Conservation (phyloP, 2,113 vertebrate genomes). For the Zosterops lateralis region DNA sequence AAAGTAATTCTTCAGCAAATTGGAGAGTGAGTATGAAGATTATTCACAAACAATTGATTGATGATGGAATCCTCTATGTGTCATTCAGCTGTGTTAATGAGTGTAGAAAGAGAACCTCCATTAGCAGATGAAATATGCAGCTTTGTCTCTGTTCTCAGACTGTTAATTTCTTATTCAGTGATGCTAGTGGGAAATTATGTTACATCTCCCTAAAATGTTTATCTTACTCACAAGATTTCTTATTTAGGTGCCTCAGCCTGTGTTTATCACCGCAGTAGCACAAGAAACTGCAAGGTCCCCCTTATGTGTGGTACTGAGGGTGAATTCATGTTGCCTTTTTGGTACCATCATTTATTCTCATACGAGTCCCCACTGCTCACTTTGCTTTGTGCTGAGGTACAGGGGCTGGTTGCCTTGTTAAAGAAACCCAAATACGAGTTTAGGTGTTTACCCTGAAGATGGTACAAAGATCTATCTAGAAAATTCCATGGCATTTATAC, state of each 20-base stretch:
- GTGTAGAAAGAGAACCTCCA: slow-evolving; percentile 14
- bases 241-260: neutral
- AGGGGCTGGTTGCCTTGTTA: neutral
- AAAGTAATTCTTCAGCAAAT: slow-evolving; percentile 51
- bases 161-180: slow-evolving; percentile 39
- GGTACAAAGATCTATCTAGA: neutral
- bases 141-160: slow-evolving; percentile 27
- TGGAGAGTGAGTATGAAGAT: slow-evolving; percentile 37
- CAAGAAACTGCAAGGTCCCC: neutral
- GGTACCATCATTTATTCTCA: neutral
- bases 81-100: slow-evolving; percentile 49
- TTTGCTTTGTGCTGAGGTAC: neutral
- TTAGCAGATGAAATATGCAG: slow-evolving; percentile 43
- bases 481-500: neutral
- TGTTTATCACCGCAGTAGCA: neutral
- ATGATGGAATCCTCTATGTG: slow-evolving; percentile 41
- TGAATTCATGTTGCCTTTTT: neutral
- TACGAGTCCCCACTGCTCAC: neutral
- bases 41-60: slow-evolving; percentile 53
- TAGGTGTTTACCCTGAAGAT: neutral
- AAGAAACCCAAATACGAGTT: neutral
- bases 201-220: slow-evolving; percentile 4
- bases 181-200: neutral
- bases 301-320: neutral
- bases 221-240: neutral